A percentile compares a stretch with the other conserved stretches of the same genome.
These are phyloP conservation scores for Cassiopea andromeda DNA, from an alignment of 30 jellyfish, hydroid and myxozoan species.

Conservation along the genomic window DNA sequence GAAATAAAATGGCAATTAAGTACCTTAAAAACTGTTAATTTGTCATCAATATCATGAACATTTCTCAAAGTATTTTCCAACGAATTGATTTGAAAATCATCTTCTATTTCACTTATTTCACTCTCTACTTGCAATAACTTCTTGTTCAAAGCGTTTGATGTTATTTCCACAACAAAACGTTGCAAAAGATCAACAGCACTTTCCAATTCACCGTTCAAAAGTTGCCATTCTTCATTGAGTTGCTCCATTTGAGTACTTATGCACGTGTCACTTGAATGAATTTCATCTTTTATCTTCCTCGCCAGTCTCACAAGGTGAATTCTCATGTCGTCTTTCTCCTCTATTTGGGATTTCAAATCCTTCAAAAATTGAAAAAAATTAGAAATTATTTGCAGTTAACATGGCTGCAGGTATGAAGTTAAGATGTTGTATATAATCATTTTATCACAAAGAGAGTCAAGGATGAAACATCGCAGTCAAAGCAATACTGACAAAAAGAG, in stretches of 20 bases:
- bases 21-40: conserved; percentile 37
- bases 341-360: conserved; percentile 7
- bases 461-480: too few species aligned
- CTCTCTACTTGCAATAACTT: conserved; percentile 36
- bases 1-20: too few species aligned
- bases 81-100: conserved; percentile 19
- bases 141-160: conserved; percentile 34
- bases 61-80: conserved; percentile 5
- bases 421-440: too few species aligned
- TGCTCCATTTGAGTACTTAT: conserved; percentile 7
- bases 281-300: conserved; percentile 17
- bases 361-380: too few species aligned
- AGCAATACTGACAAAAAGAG: too few species aligned
- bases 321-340: conserved; percentile 1
- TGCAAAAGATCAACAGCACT: conserved; percentile 41
- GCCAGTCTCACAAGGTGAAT: background rate
- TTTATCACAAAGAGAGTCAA: too few species aligned
- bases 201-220: conserved; percentile 43
- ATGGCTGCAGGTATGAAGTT: too few species aligned
- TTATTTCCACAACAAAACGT: conserved; percentile 9
- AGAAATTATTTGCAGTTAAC: too few species aligned
- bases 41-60: background rate
- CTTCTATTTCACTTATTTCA: conserved; percentile 36
- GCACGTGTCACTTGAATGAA: conserved; percentile 8
- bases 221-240: conserved; percentile 27